Evolutionary conservation across 2,113 vertebrate genomes (phyloP), one percentile per base, ranked within the genome.

Genomic region (Lanius collurio): DNA sequence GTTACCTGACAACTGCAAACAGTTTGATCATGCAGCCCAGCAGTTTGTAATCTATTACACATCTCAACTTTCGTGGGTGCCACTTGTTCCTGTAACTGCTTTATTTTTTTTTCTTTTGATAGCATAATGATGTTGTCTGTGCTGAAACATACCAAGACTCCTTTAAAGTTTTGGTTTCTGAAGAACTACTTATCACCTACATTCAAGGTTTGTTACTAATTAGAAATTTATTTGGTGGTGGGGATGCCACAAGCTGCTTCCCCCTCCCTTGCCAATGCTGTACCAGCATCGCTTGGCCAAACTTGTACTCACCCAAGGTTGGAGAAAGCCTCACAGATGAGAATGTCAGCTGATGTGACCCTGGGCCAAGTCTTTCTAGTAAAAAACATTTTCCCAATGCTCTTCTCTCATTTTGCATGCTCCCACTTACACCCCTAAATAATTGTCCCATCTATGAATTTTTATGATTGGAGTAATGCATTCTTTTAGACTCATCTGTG

Each of bases 61-160:
- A 65, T 35, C 26, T 64, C 33, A 57, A 33, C 26, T 70, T 35
- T 42, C 8, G 1, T 46, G 23, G 31, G 18, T 77, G 53, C 19
- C 68, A 10, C 37, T 65, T 90, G 6, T 83, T 96, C 35, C 39
- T 94, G 19, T 85, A 95, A 90, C 57, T 83, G 62, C 60, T 88
- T 79, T 42, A 6, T 60, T 42, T n/a, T 78, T 78, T 94, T 86
- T 85, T 73, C 77, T 79, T 95, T 96, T 92, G 55, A 64, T 96
- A 99, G 99, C 96, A 99, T 99, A 97, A 99, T 99, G 99, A 99
- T 99, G 99, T 93, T 99, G 83, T 99, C 99, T 33, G 99, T 99
- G 64, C 98, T 99, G 97, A 99, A 99, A 94, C 98, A 99, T 85
- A 99, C 99, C 42, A 98, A 99, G 97, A 99, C 99, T 15, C 99